Base-by-base conservation (phyloP, 2,113 vertebrate species). In the Oncorhynchus mykiss region DNA sequence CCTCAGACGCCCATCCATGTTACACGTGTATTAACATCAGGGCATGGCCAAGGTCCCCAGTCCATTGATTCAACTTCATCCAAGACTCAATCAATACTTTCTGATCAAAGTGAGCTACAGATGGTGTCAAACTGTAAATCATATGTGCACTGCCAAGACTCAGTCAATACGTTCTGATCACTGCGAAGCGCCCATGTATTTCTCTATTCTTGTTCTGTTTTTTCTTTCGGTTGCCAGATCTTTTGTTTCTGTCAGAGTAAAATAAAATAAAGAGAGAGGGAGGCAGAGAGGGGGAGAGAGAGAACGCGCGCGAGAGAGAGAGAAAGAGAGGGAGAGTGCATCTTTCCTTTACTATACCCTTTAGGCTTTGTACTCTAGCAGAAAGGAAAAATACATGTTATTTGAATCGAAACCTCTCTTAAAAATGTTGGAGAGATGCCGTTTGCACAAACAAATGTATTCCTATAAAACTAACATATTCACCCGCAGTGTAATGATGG, bases 1-100 rank as follows among this genome's bases (percentile, higher is more conserved):
- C 75, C 76, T 68, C 6, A 1, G 75, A 29, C 74, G 14, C 82
- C 85, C 79, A 81, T 82, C 6, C 64, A 67, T 72, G 68, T 39
- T 57, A 74, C 72, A 60, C 74, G 71, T 82, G 84, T 84, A 81
- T 87, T 80, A 83, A 80, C 75, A 74, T 60, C 5, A 59, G 4
- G 51, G 31, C 79, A 71, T 3, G 73, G 71, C 67, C 75, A 83
- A 83, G 84, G 84, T 83, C 80, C 79, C 71, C 22, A 3, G 48
- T 54, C 49, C 81, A 86, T 83, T 77, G 85, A 86, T 80, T 85
- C 48, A 5, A 48, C 85, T 74, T 75, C 82, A 85, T 82, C 83
- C 84, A 76, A 45, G 70, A 59, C 74, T 84, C 75, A 67, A 80
- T 89, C 84, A 76, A 87, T 83, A 78, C 76, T 62, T 72, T 72